Evolutionary conservation across 2,797 vertebrate genomes (phyloP).

Genomic region (Echiichthys vipera): DNA sequence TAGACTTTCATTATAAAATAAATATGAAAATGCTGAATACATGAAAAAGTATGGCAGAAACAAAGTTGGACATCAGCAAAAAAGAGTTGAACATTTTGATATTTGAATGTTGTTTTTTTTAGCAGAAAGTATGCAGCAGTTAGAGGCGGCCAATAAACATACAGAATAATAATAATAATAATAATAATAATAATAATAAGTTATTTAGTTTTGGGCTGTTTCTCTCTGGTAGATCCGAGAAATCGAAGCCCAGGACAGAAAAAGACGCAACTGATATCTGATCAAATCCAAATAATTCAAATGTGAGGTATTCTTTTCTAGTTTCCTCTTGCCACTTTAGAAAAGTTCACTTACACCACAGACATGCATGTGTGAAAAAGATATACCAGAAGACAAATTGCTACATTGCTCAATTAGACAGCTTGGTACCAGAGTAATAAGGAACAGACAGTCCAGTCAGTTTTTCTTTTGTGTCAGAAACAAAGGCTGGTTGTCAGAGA

Average conservation of each 20-base stretch:
- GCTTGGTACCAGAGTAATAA: conserved; percentile 29
- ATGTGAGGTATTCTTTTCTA: neutral
- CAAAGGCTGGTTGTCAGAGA: conserved; percentile 43
- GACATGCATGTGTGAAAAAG: neutral
- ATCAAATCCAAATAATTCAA: neutral
- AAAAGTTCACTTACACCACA: neutral
- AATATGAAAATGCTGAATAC: too few relatives aligned
- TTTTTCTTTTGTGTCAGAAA: conserved; percentile 52
- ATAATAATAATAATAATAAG: too few relatives aligned
- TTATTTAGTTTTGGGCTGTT: too few relatives aligned
- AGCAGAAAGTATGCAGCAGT: too few relatives aligned
- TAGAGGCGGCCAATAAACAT: too few relatives aligned
- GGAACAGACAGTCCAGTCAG: conserved; percentile 25
- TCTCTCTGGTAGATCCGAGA: neutral
- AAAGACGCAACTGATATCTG: neutral
- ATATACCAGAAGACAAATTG: neutral
- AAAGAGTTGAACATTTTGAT: too few relatives aligned
- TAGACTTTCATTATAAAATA: too few relatives aligned
- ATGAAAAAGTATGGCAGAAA: too few relatives aligned
- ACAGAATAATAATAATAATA: too few relatives aligned
- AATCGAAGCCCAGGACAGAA: neutral
- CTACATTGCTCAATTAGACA: neutral
- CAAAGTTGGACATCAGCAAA: too few relatives aligned
- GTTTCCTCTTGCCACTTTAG: neutral
- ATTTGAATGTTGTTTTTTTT: too few relatives aligned